phyloP scores from a whole-genome alignment of 2,797 vertebrate species.

The Champsocephalus gunnari region DNA sequence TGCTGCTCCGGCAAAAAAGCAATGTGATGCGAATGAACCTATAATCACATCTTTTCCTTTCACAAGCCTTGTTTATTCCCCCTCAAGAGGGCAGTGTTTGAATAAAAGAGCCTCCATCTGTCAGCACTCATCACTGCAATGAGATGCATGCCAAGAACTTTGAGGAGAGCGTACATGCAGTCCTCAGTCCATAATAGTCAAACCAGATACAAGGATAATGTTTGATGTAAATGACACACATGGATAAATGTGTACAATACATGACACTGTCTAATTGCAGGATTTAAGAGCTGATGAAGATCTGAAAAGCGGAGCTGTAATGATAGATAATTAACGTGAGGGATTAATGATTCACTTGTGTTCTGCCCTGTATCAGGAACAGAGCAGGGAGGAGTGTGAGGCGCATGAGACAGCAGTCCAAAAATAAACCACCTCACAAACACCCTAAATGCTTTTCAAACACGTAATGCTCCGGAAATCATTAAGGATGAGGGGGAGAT shows the following conservation, averaged over 20 bases:
- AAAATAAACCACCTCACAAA: slow-evolving; percentile 50
- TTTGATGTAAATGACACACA: slow-evolving; percentile 17
- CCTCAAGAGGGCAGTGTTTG: slow-evolving; percentile 88
- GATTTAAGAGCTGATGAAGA: neutral
- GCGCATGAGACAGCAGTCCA: slow-evolving; percentile 33
- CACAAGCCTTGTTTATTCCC: slow-evolving; percentile 54
- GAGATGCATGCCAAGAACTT: slow-evolving; percentile 52
- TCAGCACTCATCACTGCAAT: slow-evolving; percentile 61
- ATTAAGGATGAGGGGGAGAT: slow-evolving; percentile 7
- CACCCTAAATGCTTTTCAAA: slow-evolving; percentile 39
- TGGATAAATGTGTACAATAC: slow-evolving; percentile 10
- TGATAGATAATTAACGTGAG: slow-evolving; percentile 25
- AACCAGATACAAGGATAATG: slow-evolving; percentile 48
- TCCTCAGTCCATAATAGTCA: slow-evolving; percentile 42
- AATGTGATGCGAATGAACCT: slow-evolving; percentile 27
- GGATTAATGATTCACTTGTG: slow-evolving; percentile 32
- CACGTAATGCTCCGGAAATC: slow-evolving; percentile 38
- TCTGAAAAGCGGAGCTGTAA: neutral
- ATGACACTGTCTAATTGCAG: neutral
- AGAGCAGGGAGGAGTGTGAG: slow-evolving; percentile 10
- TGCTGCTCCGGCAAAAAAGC: neutral
- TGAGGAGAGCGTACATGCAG: slow-evolving; percentile 6
- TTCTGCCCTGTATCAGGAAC: neutral
- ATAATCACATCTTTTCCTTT: slow-evolving; percentile 9
- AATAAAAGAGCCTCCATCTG: slow-evolving; percentile 69